Evolutionary conservation across 2,113 vertebrate genomes (phyloP).

Genomic region (Nymphicus hollandicus): DNA sequence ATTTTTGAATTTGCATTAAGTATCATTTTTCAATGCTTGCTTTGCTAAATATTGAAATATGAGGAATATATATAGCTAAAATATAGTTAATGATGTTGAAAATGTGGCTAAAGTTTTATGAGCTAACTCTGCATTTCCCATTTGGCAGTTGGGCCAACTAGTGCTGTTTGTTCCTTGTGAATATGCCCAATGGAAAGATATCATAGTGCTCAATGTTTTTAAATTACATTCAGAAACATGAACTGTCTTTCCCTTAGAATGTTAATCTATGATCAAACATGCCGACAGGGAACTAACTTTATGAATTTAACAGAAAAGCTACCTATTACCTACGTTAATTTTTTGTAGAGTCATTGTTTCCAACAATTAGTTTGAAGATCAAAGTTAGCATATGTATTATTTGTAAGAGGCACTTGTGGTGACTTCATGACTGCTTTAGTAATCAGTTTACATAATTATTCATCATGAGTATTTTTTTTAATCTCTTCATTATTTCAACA

Average conservation of each 20-base stretch:
- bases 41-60: not conserved
- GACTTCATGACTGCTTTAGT: not conserved
- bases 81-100: not conserved
- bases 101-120: not conserved
- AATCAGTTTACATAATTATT: not conserved
- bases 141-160: conserved; percentile 33
- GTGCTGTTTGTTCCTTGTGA: conserved; percentile 74
- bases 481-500: not conserved
- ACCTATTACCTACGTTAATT: not conserved
- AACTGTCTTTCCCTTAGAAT: conserved; percentile 67
- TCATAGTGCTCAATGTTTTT: conserved; percentile 64
- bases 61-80: not conserved
- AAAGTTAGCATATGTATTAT: not conserved
- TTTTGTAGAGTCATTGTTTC: not conserved
- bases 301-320: not conserved
- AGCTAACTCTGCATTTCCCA: not conserved
- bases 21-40: not conserved
- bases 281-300: not conserved
- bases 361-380: not conserved
- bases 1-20: not conserved
- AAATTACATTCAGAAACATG: conserved; percentile 71
- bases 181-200: conserved; percentile 56
- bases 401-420: not conserved
- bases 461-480: not conserved
- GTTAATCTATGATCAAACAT: conserved; percentile 40